Percentiles rank a stretch among this genome's conserved stretches.
phyloP scores from a whole-genome alignment of 2,113 vertebrate genomes.

The Chascanopsetta lugubris region DNA sequence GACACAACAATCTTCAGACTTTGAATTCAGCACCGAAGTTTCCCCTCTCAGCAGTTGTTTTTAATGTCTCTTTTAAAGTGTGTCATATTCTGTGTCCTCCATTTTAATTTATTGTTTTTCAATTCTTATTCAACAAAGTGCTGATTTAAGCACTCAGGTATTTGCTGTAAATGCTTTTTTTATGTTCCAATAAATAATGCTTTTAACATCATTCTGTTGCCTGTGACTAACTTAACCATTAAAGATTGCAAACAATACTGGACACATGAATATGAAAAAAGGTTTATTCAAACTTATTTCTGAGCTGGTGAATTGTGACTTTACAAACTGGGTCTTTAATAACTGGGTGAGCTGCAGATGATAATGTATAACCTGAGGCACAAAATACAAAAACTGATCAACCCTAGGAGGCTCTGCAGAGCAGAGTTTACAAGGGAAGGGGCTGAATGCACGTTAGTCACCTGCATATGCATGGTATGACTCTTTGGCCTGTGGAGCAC shows the following conservation, averaged over 20 bases:
- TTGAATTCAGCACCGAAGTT: constrained; percentile 25
- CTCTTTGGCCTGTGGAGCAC: constrained; percentile 56
- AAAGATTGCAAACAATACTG: background rate
- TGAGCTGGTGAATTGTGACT: constrained; percentile 15
- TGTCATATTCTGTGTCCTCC: constrained; percentile 16
- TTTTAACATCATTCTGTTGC: constrained; percentile 29
- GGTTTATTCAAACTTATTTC: constrained; percentile 18
- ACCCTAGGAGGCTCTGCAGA: background rate
- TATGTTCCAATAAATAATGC: constrained; percentile 71
- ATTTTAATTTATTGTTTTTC: constrained; percentile 40
- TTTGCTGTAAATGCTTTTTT: constrained; percentile 64
- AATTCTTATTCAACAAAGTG: constrained; percentile 54
- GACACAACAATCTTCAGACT: background rate
- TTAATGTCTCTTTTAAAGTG: constrained; percentile 1
- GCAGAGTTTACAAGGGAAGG: background rate
- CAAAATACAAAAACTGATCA: background rate
- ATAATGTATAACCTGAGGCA: background rate
- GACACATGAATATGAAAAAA: constrained; percentile 6
- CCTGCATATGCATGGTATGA: constrained; percentile 14
- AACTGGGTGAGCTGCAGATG: constrained; percentile 6
- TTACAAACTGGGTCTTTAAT: constrained; percentile 2
- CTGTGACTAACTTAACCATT: background rate
- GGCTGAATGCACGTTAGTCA: background rate
- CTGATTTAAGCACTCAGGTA: constrained; percentile 41
- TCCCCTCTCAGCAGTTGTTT: background rate